Evolutionary conservation across 2,888 invertebrate genomes (phyloP).

Genomic region (Euplexia lucipara): DNA sequence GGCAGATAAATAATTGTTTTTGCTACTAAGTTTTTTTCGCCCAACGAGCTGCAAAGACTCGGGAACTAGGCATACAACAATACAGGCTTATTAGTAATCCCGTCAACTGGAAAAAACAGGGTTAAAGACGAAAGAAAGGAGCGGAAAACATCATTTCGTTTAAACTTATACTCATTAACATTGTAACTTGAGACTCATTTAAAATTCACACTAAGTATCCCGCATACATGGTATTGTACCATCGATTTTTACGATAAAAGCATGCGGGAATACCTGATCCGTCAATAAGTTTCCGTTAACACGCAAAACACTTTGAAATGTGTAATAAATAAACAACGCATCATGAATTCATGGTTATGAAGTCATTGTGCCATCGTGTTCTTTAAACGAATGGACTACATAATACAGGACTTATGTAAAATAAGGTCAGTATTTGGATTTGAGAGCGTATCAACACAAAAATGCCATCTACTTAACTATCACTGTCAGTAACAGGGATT

Average conservation of each 20-base stretch:
- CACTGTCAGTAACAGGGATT: no score
- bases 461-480: no score
- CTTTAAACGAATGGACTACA: conserved; percentile 21
- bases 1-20: neutral
- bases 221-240: conserved; percentile 34
- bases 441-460: no score
- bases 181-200: conserved; percentile 19
- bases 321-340: conserved; percentile 24
- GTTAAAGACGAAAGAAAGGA: neutral
- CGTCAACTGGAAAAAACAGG: neutral
- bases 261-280: conserved; percentile 44
- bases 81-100: conserved; percentile 18
- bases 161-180: neutral
- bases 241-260: conserved; percentile 58
- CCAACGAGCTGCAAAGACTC: neutral
- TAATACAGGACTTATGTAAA: conserved; percentile 1
- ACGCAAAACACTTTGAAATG: conserved; percentile 40
- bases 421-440: neutral
- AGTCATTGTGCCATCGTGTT: conserved; percentile 39
- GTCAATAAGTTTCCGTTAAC: conserved; percentile 23
- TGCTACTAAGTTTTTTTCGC: neutral
- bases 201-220: conserved; percentile 32
- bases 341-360: conserved; percentile 21
- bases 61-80: neutral
- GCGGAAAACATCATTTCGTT: neutral